Percentiles rank a stretch among this genome's conserved stretches.
Conservation (phyloP, 2,113 vertebrate genomes). For the Dromiciops gliroides region DNA sequence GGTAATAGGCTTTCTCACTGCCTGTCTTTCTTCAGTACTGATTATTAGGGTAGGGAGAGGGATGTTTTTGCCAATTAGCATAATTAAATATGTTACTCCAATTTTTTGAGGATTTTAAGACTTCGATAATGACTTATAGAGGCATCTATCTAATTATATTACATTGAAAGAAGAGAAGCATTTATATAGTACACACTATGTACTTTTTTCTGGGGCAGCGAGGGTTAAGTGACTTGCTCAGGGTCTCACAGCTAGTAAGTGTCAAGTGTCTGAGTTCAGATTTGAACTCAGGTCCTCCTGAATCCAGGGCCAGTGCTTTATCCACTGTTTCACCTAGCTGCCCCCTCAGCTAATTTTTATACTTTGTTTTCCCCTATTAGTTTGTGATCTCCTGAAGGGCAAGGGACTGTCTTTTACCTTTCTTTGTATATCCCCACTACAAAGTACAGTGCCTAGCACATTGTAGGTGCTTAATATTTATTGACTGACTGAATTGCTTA, state of each 20-base stretch:
- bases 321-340: neutral
- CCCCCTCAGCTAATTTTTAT: too few relatives aligned
- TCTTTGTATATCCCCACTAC: neutral
- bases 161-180: neutral
- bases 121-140: neutral
- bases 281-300: neutral
- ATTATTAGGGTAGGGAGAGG: neutral
- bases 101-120: constrained; percentile 17
- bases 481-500: neutral
- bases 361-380: too few relatives aligned
- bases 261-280: neutral
- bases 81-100: constrained; percentile 11
- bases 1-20: constrained; percentile 80
- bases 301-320: neutral
- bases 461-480: neutral
- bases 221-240: neutral
- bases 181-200: neutral
- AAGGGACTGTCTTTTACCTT: neutral
- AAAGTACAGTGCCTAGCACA: neutral
- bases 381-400: neutral
- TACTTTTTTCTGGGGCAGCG: too few relatives aligned
- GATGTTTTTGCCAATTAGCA: constrained; percentile 19
- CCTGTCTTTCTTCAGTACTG: constrained; percentile 15
- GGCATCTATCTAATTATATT: neutral
- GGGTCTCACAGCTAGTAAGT: neutral